Percentiles rank a stretch among this genome's conserved stretches.
Conservation (phyloP, 2,888 invertebrate species). For the Zhuqinia jingwanae region DNA sequence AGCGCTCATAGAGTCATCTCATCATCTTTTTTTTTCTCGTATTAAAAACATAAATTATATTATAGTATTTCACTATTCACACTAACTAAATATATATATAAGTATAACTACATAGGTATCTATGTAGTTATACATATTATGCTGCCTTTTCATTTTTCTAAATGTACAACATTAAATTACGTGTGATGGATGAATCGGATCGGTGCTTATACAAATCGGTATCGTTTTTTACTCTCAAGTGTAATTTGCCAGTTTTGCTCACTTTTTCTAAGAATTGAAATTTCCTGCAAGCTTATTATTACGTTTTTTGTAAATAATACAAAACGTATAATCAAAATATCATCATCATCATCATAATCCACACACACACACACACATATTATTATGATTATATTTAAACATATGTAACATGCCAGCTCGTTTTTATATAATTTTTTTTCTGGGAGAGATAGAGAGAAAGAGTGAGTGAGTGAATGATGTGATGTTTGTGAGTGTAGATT, state of each 20-base stretch:
- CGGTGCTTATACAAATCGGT: conserved; percentile 48
- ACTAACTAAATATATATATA: no score
- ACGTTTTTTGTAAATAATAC: conserved; percentile 61
- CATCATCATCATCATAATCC: conserved; percentile 68
- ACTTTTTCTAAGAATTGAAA: conserved; percentile 69
- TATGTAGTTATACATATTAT: no score
- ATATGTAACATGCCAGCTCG: conserved; percentile 43
- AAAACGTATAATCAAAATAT: conserved; percentile 71
- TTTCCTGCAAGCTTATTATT: conserved; percentile 52
- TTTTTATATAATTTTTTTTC: conserved; percentile 10
- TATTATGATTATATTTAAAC: conserved; percentile 63
- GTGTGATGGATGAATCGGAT: conserved; percentile 32
- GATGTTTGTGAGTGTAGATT: conserved; percentile 31
- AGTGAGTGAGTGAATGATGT: conserved; percentile 36
- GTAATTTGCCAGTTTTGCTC: conserved; percentile 63
- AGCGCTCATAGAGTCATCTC: conserved; percentile 39
- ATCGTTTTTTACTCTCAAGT: conserved; percentile 10
- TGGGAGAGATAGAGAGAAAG: background rate
- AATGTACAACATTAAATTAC: conserved; percentile 33
- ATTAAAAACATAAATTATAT: no score
- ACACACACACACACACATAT: conserved; percentile 54
- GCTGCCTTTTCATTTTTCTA: background rate
- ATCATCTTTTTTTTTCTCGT: background rate
- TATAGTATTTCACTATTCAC: no score
- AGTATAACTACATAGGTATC: no score